These are phyloP conservation scores for Amia ocellicauda DNA, from an alignment of 2,113 vertebrate genomes.

Conservation along the genomic window DNA sequence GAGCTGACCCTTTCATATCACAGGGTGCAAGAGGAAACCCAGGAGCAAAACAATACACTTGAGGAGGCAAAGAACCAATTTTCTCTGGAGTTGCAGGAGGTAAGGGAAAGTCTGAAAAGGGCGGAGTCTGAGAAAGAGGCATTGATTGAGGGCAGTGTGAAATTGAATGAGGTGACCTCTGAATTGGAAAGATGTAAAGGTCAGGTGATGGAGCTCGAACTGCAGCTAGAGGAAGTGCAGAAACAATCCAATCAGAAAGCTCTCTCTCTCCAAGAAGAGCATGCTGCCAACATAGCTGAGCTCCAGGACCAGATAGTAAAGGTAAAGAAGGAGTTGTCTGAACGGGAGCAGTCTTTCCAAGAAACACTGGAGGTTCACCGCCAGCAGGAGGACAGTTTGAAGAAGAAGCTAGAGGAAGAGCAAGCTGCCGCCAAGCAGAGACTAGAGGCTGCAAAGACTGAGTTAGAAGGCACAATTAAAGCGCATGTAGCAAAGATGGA, in stretches of 20 bases:
- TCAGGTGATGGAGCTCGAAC: constrained; percentile 58
- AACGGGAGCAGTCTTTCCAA: constrained; percentile 66
- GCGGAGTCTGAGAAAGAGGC: constrained; percentile 62
- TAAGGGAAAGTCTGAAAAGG: constrained; percentile 56
- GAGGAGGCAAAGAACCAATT: constrained; percentile 37
- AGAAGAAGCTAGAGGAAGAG: constrained; percentile 70
- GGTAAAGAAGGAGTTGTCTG: constrained; percentile 53
- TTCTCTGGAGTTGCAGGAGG: constrained; percentile 56
- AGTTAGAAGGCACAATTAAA: constrained; percentile 80
- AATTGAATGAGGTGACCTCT: constrained; percentile 46
- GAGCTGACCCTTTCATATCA: constrained; percentile 33
- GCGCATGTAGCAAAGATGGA: constrained; percentile 80
- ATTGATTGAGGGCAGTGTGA: constrained; percentile 52
- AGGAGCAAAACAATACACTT: neutral
- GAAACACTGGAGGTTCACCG: constrained; percentile 56
- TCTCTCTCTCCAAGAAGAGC: constrained; percentile 51
- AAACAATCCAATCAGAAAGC: constrained; percentile 61
- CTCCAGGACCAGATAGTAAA: constrained; percentile 58
- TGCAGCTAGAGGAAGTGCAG: constrained; percentile 61
- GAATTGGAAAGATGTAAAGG: constrained; percentile 62
- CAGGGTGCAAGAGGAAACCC: constrained; percentile 18
- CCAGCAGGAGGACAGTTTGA: constrained; percentile 53
- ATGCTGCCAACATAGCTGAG: constrained; percentile 58
- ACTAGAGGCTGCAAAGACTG: constrained; percentile 58
- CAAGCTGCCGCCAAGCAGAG: constrained; percentile 64